These are phyloP conservation scores for Parauchenoglanis ngamensis DNA, from an alignment of 2,797 vertebrate species.

Conservation along the genomic window DNA sequence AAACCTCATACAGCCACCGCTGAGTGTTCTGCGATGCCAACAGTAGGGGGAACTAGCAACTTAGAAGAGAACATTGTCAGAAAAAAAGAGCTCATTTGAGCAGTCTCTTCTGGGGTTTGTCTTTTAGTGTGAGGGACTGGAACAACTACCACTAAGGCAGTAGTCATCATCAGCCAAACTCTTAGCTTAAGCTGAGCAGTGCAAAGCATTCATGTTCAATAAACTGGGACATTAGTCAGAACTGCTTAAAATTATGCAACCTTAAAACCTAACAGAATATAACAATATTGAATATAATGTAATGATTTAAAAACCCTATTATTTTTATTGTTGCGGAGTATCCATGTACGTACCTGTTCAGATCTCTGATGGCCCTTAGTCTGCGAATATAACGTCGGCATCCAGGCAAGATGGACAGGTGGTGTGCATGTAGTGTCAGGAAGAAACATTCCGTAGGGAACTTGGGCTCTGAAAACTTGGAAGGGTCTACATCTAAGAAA, in stretches of 20 bases:
- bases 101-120: slow-evolving; percentile 4
- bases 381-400: slow-evolving; percentile 97
- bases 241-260: neutral
- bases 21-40: slow-evolving; percentile 33
- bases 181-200: slow-evolving; percentile 16
- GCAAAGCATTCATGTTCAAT: neutral
- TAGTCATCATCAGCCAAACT: slow-evolving; percentile 28
- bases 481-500: slow-evolving; percentile 81
- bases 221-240: neutral
- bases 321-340: neutral
- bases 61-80: neutral
- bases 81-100: neutral
- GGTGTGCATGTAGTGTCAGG: slow-evolving; percentile 93
- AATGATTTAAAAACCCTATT: neutral
- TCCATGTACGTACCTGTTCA: slow-evolving; percentile 85
- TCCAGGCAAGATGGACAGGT: slow-evolving; percentile 93
- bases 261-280: neutral
- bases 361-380: slow-evolving; percentile 92
- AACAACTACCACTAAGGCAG: slow-evolving; percentile 44
- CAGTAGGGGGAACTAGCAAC: slow-evolving; percentile 49
- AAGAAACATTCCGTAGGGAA: slow-evolving; percentile 98
- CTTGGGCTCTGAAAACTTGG: slow-evolving; percentile 81
- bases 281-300: neutral
- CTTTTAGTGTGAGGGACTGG: slow-evolving; percentile 32
- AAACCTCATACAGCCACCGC: neutral